Evolutionary conservation across 1,140 invertebrate genomes (phyloP).

Genomic region (Medauroidea extradentata): DNA sequence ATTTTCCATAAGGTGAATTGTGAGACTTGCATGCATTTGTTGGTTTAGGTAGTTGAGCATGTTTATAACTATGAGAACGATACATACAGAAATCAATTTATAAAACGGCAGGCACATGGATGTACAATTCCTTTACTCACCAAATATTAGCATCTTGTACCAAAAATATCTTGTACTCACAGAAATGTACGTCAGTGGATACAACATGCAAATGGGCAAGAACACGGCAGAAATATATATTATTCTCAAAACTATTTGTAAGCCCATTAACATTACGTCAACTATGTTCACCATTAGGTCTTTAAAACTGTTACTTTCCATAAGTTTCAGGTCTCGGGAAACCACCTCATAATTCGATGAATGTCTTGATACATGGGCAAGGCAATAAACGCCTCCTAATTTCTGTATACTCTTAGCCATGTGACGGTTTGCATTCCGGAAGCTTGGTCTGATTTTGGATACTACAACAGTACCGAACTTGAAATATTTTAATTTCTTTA

Average conservation of each 20-base stretch:
- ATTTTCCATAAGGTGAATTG: not conserved
- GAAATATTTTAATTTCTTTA: no score
- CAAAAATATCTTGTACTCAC: not conserved
- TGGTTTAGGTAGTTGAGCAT: not conserved
- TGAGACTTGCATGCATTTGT: not conserved
- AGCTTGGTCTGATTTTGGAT: no score
- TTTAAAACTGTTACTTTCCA: no score
- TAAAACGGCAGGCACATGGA: not conserved
- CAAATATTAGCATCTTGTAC: conserved; percentile 5
- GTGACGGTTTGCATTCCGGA: no score
- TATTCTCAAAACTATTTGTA: not conserved
- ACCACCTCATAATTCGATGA: no score
- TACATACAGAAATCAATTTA: not conserved
- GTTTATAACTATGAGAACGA: not conserved
- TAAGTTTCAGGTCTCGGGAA: no score
- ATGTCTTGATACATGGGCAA: no score
- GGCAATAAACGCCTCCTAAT: no score
- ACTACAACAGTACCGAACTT: no score
- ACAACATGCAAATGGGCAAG: not conserved
- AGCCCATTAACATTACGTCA: no score
- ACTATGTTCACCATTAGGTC: no score
- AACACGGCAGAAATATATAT: not conserved
- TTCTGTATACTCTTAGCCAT: no score
- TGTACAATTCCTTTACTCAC: not conserved
- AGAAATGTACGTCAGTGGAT: not conserved